These are phyloP conservation scores for Polypedilum pembai DNA, from an alignment of 1,140 invertebrate species.

Conservation along the genomic window DNA sequence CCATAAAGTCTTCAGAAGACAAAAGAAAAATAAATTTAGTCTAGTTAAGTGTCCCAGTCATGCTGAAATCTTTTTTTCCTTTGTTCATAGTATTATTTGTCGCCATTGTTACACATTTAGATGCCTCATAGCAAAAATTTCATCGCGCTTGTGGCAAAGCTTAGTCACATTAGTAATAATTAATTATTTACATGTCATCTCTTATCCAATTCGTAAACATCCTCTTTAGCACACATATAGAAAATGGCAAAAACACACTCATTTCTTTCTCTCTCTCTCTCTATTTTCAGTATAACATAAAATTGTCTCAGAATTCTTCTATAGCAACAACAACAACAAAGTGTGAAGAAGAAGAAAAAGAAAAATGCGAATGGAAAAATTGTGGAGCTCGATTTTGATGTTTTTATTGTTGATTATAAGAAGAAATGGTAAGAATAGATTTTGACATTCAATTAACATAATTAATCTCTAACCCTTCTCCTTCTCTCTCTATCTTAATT, in stretches of 20 bases:
- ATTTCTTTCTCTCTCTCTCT: neutral
- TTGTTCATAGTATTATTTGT: too few species aligned
- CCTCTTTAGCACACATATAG: too few species aligned
- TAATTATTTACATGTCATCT: slow-evolving; percentile 22
- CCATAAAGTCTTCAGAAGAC: too few species aligned
- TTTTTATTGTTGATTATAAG: slow-evolving; percentile 14
- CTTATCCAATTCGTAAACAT: slow-evolving; percentile 15
- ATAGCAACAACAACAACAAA: neutral
- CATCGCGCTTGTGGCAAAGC: neutral
- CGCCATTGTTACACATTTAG: too few species aligned
- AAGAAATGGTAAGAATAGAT: neutral
- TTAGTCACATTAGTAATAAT: slow-evolving; percentile 15
- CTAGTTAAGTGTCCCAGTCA: too few species aligned
- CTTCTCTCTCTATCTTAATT: neutral
- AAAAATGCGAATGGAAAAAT: neutral
- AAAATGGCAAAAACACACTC: neutral
- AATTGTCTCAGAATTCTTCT: neutral
- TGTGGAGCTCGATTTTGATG: slow-evolving; percentile 16
- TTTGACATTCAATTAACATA: slow-evolving; percentile 19
- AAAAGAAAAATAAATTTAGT: too few species aligned
- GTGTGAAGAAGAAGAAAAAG: too few species aligned
- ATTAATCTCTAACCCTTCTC: neutral
- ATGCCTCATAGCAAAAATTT: too few species aligned
- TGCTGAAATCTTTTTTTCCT: too few species aligned
- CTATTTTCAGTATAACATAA: neutral